phyloP scores from a whole-genome alignment of 2,113 vertebrate species.

The Ciconia boyciana region DNA sequence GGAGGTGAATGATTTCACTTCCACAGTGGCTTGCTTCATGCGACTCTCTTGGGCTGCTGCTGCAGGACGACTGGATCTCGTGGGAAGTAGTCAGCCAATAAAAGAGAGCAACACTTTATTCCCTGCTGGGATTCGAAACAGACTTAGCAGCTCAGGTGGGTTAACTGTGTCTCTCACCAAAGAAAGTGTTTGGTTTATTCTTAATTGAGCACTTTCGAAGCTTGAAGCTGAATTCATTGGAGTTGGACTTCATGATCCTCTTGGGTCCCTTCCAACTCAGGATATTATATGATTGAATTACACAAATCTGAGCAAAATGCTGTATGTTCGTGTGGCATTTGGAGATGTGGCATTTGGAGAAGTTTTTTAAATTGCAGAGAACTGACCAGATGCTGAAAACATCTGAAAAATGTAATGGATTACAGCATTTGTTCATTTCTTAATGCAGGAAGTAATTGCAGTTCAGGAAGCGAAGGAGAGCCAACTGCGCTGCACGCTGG shows the following conservation, averaged over 20 bases:
- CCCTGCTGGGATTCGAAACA: constrained; percentile 87
- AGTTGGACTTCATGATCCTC: background rate
- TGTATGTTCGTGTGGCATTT: background rate
- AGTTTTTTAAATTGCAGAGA: background rate
- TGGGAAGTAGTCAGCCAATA: constrained; percentile 95
- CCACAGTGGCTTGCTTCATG: constrained; percentile 97
- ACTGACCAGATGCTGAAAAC: background rate
- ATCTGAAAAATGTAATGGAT: background rate
- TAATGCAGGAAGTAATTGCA: constrained; percentile 93
- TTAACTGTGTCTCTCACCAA: background rate
- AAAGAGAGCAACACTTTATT: constrained; percentile 91
- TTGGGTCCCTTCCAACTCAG: background rate
- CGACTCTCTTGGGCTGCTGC: constrained; percentile 96
- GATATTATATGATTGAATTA: background rate
- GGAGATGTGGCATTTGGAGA: background rate
- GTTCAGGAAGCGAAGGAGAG: constrained; percentile 95
- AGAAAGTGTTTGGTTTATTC: background rate
- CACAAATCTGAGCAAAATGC: background rate
- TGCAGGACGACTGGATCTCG: constrained; percentile 92
- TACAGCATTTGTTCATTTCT: background rate
- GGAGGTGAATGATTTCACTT: constrained; percentile 96
- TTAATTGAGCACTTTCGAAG: background rate
- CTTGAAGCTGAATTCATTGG: background rate
- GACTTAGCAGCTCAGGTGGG: constrained; percentile 96
- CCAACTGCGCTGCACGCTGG: constrained; percentile 88